phyloP scores from a whole-genome alignment of 2,888 invertebrate genomes.

The Polia nebulosa region DNA sequence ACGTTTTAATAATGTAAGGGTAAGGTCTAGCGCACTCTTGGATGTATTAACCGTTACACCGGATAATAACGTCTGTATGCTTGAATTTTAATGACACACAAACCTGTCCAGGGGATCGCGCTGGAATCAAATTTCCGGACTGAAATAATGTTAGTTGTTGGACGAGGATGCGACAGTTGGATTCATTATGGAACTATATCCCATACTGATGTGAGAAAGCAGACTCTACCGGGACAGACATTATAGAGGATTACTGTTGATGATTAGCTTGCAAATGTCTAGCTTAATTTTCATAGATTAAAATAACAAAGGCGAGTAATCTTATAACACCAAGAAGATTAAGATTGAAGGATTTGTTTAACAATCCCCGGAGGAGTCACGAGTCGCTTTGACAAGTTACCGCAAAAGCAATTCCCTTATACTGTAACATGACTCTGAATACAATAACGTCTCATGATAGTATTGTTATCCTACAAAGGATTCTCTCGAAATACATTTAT shows the following conservation, averaged over 20 bases:
- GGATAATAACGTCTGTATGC: conserved; percentile 30
- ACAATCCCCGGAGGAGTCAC: conserved; percentile 49
- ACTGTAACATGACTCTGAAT: conserved; percentile 58
- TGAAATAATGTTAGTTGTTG: conserved; percentile 50
- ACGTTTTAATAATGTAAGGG: conserved; percentile 40
- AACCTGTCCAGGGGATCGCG: conserved; percentile 23
- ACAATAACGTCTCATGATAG: conserved; percentile 64
- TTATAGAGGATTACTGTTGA: conserved; percentile 15
- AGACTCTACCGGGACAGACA: too few species aligned
- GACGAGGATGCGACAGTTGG: conserved; percentile 53
- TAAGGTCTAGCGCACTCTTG: conserved; percentile 28
- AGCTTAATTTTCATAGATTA: conserved; percentile 42
- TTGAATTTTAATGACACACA: conserved; percentile 49
- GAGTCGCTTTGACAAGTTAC: conserved; percentile 55
- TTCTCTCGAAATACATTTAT: conserved; percentile 63
- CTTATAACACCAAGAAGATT: conserved; percentile 49
- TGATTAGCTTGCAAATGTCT: conserved; percentile 28
- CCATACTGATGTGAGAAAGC: conserved; percentile 10
- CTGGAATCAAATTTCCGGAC: conserved; percentile 59
- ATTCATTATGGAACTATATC: conserved; percentile 32
- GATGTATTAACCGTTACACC: conserved; percentile 35
- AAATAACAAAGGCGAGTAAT: conserved; percentile 50
- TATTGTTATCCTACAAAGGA: conserved; percentile 61
- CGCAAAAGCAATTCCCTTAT: conserved; percentile 59
- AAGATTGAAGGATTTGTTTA: conserved; percentile 59